A percentile compares a stretch with the other conserved stretches of the same genome.
phyloP scores from a whole-genome alignment of 2,113 vertebrate species.

The Tenrec ecaudatus region DNA sequence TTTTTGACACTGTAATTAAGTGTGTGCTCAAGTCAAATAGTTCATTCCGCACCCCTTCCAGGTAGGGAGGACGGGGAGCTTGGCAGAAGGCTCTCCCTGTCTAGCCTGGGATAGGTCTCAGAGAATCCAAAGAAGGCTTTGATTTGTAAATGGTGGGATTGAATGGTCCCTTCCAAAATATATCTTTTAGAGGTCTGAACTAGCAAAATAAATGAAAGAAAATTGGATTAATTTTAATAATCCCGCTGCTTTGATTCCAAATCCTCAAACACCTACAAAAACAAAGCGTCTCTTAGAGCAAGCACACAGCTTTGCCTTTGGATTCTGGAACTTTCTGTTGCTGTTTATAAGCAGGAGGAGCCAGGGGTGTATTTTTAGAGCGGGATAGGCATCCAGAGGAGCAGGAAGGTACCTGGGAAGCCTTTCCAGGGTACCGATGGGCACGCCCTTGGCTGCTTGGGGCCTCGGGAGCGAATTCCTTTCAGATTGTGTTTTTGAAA shows the following conservation, averaged over 20 bases:
- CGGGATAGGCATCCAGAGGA: neutral
- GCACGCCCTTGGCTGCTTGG: neutral
- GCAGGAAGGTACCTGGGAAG: neutral
- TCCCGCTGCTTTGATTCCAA: constrained; percentile 70
- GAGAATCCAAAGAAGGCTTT: constrained; percentile 79
- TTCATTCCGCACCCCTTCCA: constrained; percentile 74
- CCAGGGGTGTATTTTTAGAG: neutral
- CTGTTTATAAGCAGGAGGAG: neutral
- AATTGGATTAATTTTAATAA: constrained; percentile 81
- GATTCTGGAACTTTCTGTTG: neutral
- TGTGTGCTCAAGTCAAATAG: constrained; percentile 79
- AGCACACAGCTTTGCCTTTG: neutral
- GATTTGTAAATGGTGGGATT: constrained; percentile 78
- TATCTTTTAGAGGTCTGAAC: constrained; percentile 61
- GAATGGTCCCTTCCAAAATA: constrained; percentile 73
- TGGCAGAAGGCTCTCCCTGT: constrained; percentile 29
- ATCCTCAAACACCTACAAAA: constrained; percentile 73
- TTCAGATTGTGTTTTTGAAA: constrained; percentile 55
- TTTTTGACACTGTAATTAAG: constrained; percentile 79
- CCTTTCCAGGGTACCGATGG: neutral
- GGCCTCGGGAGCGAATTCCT: constrained; percentile 42
- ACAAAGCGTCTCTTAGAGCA: constrained; percentile 54
- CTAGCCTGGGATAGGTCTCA: constrained; percentile 67
- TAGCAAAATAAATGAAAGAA: constrained; percentile 80
- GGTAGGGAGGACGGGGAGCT: constrained; percentile 70